phyloP scores from a whole-genome alignment of 2,113 vertebrate genomes.

The Sterrhoptilus dennistouni region DNA sequence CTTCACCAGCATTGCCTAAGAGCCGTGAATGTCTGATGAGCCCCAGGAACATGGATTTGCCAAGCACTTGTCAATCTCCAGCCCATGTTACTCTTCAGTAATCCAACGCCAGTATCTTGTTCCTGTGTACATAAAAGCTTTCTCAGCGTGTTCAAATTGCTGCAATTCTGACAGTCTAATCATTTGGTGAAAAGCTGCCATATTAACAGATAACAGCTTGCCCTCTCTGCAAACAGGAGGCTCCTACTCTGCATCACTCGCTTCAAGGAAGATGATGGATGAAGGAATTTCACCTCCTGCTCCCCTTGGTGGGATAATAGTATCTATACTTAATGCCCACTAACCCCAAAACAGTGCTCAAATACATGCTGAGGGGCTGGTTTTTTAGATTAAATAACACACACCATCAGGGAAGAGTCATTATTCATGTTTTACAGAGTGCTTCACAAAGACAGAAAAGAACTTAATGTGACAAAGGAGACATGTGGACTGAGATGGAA shows the following conservation, averaged over 20 bases:
- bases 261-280: background rate
- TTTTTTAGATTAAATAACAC: background rate
- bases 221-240: background rate
- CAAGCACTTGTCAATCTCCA: conserved; percentile 23
- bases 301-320: background rate
- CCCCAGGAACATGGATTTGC: background rate
- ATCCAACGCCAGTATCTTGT: background rate
- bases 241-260: background rate
- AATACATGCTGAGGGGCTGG: background rate
- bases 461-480: conserved; percentile 5
- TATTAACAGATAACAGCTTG: conserved; percentile 39
- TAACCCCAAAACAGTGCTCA: background rate
- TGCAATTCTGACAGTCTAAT: conserved; percentile 42
- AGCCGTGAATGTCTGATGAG: conserved; percentile 18
- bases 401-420: background rate
- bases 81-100: background rate
- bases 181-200: conserved; percentile 1
- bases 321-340: background rate
- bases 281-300: background rate
- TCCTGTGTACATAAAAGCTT: conserved; percentile 18
- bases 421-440: background rate
- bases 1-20: background rate
- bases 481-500: background rate
- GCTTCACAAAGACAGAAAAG: background rate
- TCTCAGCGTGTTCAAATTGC: background rate